A percentile compares a stretch with the other conserved stretches of the same genome.
These are phyloP conservation scores for Sinosuthora webbiana DNA, from an alignment of 2,113 vertebrate species.

Conservation along the genomic window DNA sequence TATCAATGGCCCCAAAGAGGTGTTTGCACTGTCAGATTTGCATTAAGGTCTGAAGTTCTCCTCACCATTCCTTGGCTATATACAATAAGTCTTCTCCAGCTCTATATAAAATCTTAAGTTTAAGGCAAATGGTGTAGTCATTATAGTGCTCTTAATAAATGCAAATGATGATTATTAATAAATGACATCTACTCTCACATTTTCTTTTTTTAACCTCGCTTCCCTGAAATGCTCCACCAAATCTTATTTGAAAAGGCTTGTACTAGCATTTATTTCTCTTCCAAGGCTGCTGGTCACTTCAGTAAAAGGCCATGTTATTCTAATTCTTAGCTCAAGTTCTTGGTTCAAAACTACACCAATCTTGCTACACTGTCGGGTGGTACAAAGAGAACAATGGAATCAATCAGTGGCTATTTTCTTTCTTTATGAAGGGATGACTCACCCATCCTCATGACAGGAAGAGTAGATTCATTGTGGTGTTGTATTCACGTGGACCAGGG, in stretches of 20 bases:
- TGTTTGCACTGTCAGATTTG: background rate
- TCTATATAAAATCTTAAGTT: background rate
- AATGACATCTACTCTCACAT: background rate
- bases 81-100: background rate
- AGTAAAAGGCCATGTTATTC: background rate
- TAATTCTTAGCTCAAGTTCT: background rate
- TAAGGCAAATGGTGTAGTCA: background rate
- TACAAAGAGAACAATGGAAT: background rate
- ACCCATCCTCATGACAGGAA: background rate
- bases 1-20: accelerated
- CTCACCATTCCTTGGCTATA: background rate
- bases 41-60: background rate
- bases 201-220: background rate
- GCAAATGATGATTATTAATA: background rate
- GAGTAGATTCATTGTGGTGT: background rate
- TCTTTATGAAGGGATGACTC: background rate
- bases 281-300: background rate
- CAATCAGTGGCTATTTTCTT: background rate
- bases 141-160: background rate
- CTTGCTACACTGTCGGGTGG: background rate
- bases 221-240: background rate
- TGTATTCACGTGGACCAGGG: background rate
- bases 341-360: background rate
- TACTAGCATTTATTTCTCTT: background rate
- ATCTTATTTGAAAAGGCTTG: background rate